Evolutionary conservation across 2,888 invertebrate species (phyloP).

Genomic region (Pheosia gnoma): DNA sequence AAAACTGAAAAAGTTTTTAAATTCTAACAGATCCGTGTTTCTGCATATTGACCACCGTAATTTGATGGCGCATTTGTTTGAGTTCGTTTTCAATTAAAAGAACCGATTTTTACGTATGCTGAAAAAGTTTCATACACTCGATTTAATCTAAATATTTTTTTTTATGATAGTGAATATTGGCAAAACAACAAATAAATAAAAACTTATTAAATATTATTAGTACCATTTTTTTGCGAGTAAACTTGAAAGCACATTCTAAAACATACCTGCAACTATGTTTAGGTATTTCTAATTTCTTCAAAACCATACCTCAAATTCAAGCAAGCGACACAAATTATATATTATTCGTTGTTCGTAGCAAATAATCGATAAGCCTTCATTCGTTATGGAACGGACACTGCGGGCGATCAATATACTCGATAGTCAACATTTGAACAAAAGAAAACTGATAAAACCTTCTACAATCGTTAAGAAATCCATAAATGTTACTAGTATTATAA

Average conservation of each 20-base stretch:
- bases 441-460: too few species aligned
- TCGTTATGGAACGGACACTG: constrained; percentile 27
- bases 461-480: too few species aligned
- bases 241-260: too few species aligned
- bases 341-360: constrained; percentile 16
- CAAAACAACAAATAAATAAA: too few species aligned
- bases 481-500: too few species aligned
- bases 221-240: too few species aligned
- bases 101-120: not conserved
- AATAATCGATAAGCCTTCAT: constrained; percentile 38
- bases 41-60: constrained; percentile 5
- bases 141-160: not conserved
- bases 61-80: constrained; percentile 6
- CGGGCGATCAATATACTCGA: constrained; percentile 24
- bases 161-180: not conserved
- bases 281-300: too few species aligned
- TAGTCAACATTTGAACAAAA: too few species aligned
- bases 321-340: not conserved
- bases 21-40: not conserved
- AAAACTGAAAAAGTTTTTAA: not conserved
- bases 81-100: not conserved
- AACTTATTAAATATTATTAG: too few species aligned
- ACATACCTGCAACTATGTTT: too few species aligned
- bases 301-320: too few species aligned
- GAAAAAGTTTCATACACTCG: not conserved